Conservation (phyloP, 2,113 vertebrate genomes). For the Prolemur simus region DNA sequence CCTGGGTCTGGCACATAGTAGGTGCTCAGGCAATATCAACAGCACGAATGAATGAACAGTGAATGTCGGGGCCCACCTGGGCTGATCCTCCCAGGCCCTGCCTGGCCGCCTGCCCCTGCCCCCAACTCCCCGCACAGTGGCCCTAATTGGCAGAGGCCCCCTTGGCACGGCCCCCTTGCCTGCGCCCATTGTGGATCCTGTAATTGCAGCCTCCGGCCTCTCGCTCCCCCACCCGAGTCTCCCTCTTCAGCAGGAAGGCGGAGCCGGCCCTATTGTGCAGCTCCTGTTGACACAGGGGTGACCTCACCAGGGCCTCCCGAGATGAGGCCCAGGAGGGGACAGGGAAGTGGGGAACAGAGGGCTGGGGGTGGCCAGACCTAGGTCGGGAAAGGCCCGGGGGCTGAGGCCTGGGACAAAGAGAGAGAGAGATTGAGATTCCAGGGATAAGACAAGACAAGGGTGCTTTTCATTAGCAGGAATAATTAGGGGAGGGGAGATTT, state of each 20-base stretch:
- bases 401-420: slow-evolving; percentile 59
- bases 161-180: not conserved
- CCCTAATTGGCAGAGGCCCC: slow-evolving; percentile 3
- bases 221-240: not conserved
- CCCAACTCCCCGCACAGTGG: accelerated
- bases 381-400: slow-evolving; percentile 43
- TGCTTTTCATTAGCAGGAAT: slow-evolving; percentile 44
- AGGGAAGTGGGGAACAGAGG: not conserved
- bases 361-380: not conserved
- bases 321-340: slow-evolving; percentile 4
- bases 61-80: not conserved
- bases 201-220: slow-evolving; percentile 9
- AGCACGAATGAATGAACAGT: not conserved
- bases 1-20: not conserved
- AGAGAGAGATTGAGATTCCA: not conserved
- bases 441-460: slow-evolving; percentile 64
- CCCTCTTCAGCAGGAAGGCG: slow-evolving; percentile 23
- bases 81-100: not conserved
- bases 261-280: slow-evolving; percentile 49
- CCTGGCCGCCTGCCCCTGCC: not conserved
- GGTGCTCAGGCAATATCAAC: not conserved
- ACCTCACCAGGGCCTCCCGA: slow-evolving; percentile 68
- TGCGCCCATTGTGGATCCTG: slow-evolving; percentile 25
- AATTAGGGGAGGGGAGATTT: not conserved
- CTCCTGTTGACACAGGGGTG: slow-evolving; percentile 30